phyloP scores from a whole-genome alignment of 2,797 vertebrate genomes.

The Sebastes vulpes region DNA sequence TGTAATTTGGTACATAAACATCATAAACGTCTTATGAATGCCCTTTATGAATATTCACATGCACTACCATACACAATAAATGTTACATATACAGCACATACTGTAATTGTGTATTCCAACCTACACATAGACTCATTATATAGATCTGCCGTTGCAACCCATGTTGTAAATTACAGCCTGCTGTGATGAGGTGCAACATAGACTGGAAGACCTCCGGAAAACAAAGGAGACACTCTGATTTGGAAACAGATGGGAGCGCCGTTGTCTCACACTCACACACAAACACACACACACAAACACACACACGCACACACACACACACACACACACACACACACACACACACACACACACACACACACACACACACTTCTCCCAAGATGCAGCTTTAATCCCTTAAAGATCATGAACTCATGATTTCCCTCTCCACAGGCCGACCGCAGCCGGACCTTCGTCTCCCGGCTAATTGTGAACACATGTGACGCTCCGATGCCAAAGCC shows the following conservation, averaged over 20 bases:
- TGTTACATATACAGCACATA: not conserved
- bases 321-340: not conserved
- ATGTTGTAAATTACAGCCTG: conserved; percentile 1
- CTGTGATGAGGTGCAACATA: conserved; percentile 17
- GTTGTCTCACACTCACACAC: not conserved
- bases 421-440: conserved; percentile 63
- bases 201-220: conserved; percentile 9
- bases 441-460: conserved; percentile 69
- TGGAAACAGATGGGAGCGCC: conserved; percentile 32
- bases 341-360: not conserved
- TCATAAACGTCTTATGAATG: not conserved
- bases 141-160: not conserved
- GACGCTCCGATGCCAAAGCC: conserved; percentile 32
- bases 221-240: conserved; percentile 7
- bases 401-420: conserved; percentile 71
- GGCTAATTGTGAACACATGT: conserved; percentile 72
- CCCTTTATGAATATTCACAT: not conserved
- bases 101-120: not conserved
- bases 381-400: conserved; percentile 65
- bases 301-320: not conserved
- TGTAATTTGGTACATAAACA: not conserved
- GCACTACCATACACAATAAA: not conserved
- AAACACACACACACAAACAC: not conserved
- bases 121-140: too few relatives aligned
- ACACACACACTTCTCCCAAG: not conserved